Percentiles rank a stretch among this genome's conserved stretches.
phyloP scores from a whole-genome alignment of 2,113 vertebrate genomes.

The Prionailurus viverrinus region DNA sequence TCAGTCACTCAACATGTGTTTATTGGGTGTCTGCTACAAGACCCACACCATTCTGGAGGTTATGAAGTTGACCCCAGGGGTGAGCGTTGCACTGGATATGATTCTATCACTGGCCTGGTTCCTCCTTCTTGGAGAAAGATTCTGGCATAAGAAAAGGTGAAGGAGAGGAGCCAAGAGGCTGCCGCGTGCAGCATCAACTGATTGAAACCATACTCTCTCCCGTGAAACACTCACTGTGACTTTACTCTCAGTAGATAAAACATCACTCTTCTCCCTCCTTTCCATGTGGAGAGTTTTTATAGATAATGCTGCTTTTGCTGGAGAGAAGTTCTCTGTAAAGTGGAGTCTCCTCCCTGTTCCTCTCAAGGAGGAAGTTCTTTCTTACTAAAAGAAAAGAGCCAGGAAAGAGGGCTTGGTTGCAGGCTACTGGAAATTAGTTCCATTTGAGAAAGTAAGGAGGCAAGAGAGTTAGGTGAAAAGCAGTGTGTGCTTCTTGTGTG shows the following conservation, averaged over 20 bases:
- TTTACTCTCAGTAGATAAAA: constrained; percentile 61
- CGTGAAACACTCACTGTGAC: constrained; percentile 43
- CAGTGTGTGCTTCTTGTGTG: not conserved
- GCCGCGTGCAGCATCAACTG: constrained; percentile 47
- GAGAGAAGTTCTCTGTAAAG: not conserved
- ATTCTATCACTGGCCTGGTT: constrained; percentile 30
- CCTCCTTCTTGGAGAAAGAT: not conserved
- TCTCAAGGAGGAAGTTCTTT: not conserved
- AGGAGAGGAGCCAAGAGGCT: constrained; percentile 60
- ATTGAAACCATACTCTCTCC: constrained; percentile 72
- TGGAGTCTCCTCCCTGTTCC: not conserved
- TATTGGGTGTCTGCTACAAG: constrained; percentile 68
- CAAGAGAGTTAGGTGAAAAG: not conserved
- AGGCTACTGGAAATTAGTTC: not conserved
- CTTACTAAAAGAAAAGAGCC: not conserved
- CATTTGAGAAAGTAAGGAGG: not conserved
- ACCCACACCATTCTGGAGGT: constrained; percentile 41
- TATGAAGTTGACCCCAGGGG: constrained; percentile 53
- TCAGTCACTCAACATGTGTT: constrained; percentile 72
- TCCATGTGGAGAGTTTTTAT: constrained; percentile 30
- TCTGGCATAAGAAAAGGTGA: constrained; percentile 41
- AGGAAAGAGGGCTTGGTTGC: not conserved
- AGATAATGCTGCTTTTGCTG: constrained; percentile 4
- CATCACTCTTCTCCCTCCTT: not conserved
- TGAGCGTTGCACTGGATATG: constrained; percentile 1